These are phyloP conservation scores for Xenentodon cancila DNA, from an alignment of 2,797 vertebrate genomes.

Conservation along the genomic window DNA sequence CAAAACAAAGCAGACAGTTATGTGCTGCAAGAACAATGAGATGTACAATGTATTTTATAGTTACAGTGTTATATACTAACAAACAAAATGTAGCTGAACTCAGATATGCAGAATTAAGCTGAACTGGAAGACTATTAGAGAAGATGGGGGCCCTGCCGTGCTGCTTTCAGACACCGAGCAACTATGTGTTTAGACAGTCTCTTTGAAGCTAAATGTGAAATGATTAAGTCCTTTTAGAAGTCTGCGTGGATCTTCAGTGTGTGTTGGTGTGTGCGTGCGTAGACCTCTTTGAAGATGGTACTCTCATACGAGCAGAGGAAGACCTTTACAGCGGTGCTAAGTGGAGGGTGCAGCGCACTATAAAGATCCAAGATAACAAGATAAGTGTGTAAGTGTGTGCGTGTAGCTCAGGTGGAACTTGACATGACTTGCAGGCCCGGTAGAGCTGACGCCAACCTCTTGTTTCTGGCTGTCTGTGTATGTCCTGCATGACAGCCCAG, in stretches of 20 bases:
- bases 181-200: conserved; percentile 70
- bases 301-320: conserved; percentile 69
- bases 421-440: conserved; percentile 75
- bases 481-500: conserved; percentile 71
- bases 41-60: conserved; percentile 2
- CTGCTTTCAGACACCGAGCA: conserved; percentile 60
- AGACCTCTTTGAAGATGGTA: conserved; percentile 72
- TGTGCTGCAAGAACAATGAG: background rate
- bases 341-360: conserved; percentile 83
- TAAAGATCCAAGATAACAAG: conserved; percentile 81
- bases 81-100: conserved; percentile 13
- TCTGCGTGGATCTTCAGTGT: conserved; percentile 44
- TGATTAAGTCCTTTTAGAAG: conserved; percentile 72
- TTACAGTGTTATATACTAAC: conserved; percentile 7
- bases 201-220: conserved; percentile 79
- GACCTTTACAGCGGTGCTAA: conserved; percentile 82
- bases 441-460: conserved; percentile 74
- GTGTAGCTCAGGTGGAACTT: conserved; percentile 68
- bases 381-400: conserved; percentile 54
- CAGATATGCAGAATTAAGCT: conserved; percentile 44
- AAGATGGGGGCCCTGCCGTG: conserved; percentile 45
- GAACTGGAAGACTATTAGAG: conserved; percentile 50
- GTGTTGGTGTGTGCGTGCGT: conserved; percentile 43
- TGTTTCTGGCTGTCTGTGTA: conserved; percentile 78
- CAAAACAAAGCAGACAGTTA: background rate